Base-by-base conservation (phyloP, 2,113 vertebrate species). In the Trinectes maculatus region DNA sequence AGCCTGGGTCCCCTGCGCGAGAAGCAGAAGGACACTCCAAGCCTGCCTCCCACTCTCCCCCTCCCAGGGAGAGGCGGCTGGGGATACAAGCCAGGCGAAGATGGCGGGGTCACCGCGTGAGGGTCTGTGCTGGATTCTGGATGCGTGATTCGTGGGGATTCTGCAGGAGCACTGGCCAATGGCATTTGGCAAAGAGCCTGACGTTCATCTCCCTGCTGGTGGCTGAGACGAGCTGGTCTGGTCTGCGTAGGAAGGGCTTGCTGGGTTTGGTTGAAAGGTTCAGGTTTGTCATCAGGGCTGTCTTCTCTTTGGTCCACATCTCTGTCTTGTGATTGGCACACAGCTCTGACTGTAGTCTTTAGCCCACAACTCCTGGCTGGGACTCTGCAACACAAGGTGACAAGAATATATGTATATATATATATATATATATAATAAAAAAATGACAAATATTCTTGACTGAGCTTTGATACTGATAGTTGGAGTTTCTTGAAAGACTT, bases 11-110 rank as follows among this genome's bases (percentile, higher is more conserved):
- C 94, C 77, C 97, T 95, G 85, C 94, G 96, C 25, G 96, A 97
- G 86, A 99, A 98, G 28, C 96, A 98, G 88, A 99, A 99, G 12
- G 97, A 99, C 71, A 99, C 94, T 26, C 94, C 96, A 8, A 91
- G 90, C 37, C 95, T 93, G 72, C 92, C 85, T 31, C 80, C 87
- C 5, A 69, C 79, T 54, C 55, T 78, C 29, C 63, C 85, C 48
- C 18, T 58, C 21, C 68, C 71, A 37, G 73, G 43, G 24, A 78
- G 71, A 60, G 93, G 86, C 48, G 92, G 54, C 71, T 87, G 73
- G 61, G 86, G 25, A 84, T 58, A 52, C 88, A 81, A 60, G 90
- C 86, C 71, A 33, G 60, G 69, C 63, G 57, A 46, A 33, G 83
- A 72, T 40, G 67, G 43, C 5, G 70, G 21, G 10, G 54, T 68